These are phyloP conservation scores for Congeria kusceri DNA, from an alignment of 2,888 invertebrate species.

Conservation along the genomic window DNA sequence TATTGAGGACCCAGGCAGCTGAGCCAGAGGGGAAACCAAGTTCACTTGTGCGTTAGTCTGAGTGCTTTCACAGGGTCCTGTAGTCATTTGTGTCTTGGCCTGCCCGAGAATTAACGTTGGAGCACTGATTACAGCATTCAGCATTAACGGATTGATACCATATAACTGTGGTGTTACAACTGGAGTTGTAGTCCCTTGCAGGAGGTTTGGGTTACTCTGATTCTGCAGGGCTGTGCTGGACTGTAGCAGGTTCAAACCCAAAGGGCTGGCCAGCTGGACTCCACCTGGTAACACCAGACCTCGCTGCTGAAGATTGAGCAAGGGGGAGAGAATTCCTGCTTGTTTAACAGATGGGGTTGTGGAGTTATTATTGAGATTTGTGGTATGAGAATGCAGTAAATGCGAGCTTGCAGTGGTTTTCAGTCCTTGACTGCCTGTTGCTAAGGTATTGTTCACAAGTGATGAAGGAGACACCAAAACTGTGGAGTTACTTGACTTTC, in stretches of 20 bases:
- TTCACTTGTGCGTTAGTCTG: neutral
- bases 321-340: constrained; percentile 34
- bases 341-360: too few species aligned
- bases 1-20: constrained; percentile 21
- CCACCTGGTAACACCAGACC: constrained; percentile 43
- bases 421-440: too few species aligned
- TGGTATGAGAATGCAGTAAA: too few species aligned
- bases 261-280: constrained; percentile 48
- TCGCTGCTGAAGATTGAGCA: constrained; percentile 49
- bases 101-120: neutral
- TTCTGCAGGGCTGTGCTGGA: constrained; percentile 30
- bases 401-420: too few species aligned
- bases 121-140: constrained; percentile 10
- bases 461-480: neutral
- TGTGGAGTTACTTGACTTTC: neutral
- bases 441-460: neutral
- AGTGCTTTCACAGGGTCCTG: neutral
- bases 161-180: constrained; percentile 13
- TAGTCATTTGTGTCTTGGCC: neutral
- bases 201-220: constrained; percentile 30
- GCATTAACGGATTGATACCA: constrained; percentile 31
- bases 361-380: too few species aligned
- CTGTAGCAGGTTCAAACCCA: constrained; percentile 53
- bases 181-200: constrained; percentile 21
- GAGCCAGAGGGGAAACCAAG: neutral